Evolutionary conservation across 1,140 invertebrate genomes (phyloP), one percentile per base, ranked within the genome.

Genomic region (Formica selysi): DNA sequence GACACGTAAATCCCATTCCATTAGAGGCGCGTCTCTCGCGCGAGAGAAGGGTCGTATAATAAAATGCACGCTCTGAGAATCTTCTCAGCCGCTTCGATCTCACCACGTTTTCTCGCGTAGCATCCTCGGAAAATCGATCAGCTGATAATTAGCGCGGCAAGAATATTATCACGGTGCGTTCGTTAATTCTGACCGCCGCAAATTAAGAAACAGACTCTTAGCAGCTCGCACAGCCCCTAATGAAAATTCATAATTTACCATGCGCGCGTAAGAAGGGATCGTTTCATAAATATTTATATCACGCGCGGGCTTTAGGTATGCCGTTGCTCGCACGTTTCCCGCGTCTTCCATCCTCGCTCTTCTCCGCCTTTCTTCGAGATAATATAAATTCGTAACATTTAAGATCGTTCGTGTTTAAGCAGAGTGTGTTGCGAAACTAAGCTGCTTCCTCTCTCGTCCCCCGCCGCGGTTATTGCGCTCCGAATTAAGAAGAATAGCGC

Each of bases 1-100:
- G 88, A 89, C 88, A 89, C 78, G 87, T 86, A 89, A 89, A 89
- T 89, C 87, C 85, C 85, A 73, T 89, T 89, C 87, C 88, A 89
- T 89, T 89, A 89, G 61, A 64, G 57, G n/a, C 11, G 70, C 61
- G 38, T 44, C 48, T 51, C 16, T 16, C 64, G 76, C 54, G 54
- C 79, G 70, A 41, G 68, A 83, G 26, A 41, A 73, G 68, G 41
- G 68, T 83, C 79, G 79, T 83, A 74, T 83, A 83, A 83, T 83
- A 83, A 83, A 83, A 83, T 83, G 79, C 68, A 61, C 68, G 68
- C 73, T 70, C 38, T 73, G 68, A 83, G 79, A 74, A 74, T 74
- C 68, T 57, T 59, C 54, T 74, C 79, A 83, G 54, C 68, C 79
- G 68, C 48, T 19, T 80, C 83, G 74, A 44, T 67, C 79, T 83